These are phyloP conservation scores for Mayetiola destructor DNA, from an alignment of 2,888 invertebrate genomes.

Conservation along the genomic window DNA sequence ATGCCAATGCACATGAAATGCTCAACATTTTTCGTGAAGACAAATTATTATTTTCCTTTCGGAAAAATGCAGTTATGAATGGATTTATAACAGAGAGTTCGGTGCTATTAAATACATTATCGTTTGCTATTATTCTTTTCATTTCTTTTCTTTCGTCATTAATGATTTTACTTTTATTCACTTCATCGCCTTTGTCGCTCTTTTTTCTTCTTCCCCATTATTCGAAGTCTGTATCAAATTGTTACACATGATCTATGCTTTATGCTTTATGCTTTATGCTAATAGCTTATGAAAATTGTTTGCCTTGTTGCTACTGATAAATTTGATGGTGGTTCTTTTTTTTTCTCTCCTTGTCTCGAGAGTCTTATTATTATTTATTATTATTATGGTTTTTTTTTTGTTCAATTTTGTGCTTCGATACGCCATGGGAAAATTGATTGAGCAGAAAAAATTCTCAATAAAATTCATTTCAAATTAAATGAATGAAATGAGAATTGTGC, in stretches of 20 bases:
- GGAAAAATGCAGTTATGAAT: not conserved
- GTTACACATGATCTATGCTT: no score
- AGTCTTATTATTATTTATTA: not conserved
- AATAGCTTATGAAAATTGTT: not conserved
- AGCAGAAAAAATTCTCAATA: not conserved
- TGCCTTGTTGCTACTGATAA: not conserved
- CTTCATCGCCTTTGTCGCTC: not conserved
- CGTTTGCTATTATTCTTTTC: not conserved
- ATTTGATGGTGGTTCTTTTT: not conserved
- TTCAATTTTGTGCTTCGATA: not conserved
- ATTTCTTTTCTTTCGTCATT: not conserved
- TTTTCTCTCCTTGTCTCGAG: not conserved
- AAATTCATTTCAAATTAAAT: no score
- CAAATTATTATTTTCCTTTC: not conserved
- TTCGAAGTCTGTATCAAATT: no score
- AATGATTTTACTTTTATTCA: not conserved
- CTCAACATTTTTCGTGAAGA: not conserved
- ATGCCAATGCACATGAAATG: not conserved
- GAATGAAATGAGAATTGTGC: no score
- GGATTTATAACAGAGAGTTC: not conserved
- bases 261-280: not conserved
- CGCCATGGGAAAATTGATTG: not conserved
- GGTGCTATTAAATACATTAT: conserved; percentile 7
- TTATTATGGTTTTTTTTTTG: not conserved
- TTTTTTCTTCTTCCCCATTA: no score